Evolutionary conservation across 2,888 invertebrate genomes (phyloP).

Genomic region (Drepanosiphum platanoidis): DNA sequence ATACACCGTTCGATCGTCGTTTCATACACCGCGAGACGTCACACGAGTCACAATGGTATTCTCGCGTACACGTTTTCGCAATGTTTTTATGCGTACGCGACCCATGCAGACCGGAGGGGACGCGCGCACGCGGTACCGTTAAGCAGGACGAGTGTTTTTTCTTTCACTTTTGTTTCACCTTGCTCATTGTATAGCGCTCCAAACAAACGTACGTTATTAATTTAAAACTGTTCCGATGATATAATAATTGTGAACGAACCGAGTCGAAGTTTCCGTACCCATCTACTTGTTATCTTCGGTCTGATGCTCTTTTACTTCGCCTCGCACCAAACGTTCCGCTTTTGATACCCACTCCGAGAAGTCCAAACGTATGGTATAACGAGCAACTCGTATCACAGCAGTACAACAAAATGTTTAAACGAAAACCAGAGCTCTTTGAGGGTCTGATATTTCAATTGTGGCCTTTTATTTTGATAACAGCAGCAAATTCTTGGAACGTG

Average conservation of each 20-base stretch:
- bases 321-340: not conserved
- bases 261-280: not conserved
- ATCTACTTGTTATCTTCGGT: conserved; percentile 1
- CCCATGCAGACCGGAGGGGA: no score
- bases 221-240: not conserved
- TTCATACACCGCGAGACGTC: no score
- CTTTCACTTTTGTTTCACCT: not conserved
- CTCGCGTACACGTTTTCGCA: not conserved
- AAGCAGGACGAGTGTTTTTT: not conserved
- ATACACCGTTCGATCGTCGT: no score
- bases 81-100: no score
- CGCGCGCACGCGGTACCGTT: no score
- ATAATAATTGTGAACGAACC: not conserved
- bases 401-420: not conserved
- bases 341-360: not conserved
- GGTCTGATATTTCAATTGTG: not conserved
- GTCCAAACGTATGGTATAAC: not conserved
- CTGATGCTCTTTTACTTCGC: not conserved
- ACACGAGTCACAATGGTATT: not conserved
- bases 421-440: not conserved
- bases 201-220: not conserved
- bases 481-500: not conserved
- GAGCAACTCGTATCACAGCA: not conserved
- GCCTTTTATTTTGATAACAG: not conserved
- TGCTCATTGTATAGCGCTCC: not conserved